These are phyloP conservation scores for Charina bottae DNA, from an alignment of 2,113 vertebrate genomes.

Conservation along the genomic window DNA sequence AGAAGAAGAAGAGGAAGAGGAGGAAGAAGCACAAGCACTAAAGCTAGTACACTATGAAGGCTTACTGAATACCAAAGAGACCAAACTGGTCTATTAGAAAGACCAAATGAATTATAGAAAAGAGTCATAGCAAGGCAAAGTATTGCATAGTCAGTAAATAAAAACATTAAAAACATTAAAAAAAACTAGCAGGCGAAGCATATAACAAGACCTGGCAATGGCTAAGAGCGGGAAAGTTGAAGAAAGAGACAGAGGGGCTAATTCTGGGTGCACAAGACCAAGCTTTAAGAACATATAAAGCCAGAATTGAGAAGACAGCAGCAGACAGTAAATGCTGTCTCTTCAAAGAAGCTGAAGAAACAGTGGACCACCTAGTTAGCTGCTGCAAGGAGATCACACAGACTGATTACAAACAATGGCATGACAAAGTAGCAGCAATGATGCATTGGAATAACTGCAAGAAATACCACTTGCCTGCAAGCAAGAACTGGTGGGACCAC, in stretches of 20 bases:
- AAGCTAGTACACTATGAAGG: neutral
- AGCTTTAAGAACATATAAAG: neutral
- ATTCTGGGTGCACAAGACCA: neutral
- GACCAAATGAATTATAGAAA: neutral
- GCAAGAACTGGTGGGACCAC: neutral
- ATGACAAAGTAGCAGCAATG: neutral
- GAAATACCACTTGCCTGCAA: neutral
- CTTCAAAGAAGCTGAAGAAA: neutral
- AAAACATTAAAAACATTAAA: neutral
- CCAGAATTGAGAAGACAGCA: neutral
- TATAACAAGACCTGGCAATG: neutral
- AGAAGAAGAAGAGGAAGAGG: too few relatives aligned
- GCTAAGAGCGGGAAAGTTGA: neutral
- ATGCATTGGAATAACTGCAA: neutral
- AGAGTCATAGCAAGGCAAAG: neutral
- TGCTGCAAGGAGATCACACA: neutral
- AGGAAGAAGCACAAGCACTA: too few relatives aligned
- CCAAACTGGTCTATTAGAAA: too few relatives aligned
- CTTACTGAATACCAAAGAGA: neutral
- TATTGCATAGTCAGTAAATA: neutral
- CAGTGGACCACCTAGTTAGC: neutral
- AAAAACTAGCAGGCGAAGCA: neutral
- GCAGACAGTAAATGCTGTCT: neutral
- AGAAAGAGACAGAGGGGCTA: neutral
- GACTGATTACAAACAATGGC: neutral